These are phyloP conservation scores for Varecia variegata DNA, from an alignment of 2,797 vertebrate species.

Conservation along the genomic window DNA sequence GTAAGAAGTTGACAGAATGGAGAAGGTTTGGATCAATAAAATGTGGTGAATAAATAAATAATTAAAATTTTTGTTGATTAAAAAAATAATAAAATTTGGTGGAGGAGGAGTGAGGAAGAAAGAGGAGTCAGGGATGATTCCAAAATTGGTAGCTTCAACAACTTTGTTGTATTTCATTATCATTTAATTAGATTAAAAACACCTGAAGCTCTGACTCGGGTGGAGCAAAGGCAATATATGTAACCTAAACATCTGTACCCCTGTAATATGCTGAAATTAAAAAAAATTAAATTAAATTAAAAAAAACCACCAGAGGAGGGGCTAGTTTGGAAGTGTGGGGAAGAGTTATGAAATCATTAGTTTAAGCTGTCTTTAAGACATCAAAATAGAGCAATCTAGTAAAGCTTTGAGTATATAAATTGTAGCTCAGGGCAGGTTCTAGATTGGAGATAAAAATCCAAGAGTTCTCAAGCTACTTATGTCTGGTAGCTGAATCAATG, in stretches of 20 bases:
- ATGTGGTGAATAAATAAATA: neutral
- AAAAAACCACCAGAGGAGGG: neutral
- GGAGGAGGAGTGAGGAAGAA: neutral
- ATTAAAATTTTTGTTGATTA: neutral
- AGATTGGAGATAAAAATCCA: neutral
- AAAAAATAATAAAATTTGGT: neutral
- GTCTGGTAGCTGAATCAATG: neutral
- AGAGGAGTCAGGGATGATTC: neutral
- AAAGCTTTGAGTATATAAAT: neutral
- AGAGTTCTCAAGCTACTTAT: neutral
- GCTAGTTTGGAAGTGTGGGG: neutral
- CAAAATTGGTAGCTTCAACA: neutral
- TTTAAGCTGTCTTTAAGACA: neutral
- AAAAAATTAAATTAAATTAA: neutral
- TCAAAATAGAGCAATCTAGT: neutral
- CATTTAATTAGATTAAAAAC: neutral
- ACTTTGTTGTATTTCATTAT: too few species aligned
- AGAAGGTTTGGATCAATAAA: neutral
- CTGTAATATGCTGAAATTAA: too few species aligned
- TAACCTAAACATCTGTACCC: too few species aligned
- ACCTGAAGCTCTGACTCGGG: neutral
- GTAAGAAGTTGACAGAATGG: neutral
- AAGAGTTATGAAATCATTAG: neutral
- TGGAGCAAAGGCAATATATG: too few species aligned
- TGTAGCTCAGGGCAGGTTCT: neutral